Conservation (phyloP, 2,888 invertebrate genomes). For the Mythimna impura region DNA sequence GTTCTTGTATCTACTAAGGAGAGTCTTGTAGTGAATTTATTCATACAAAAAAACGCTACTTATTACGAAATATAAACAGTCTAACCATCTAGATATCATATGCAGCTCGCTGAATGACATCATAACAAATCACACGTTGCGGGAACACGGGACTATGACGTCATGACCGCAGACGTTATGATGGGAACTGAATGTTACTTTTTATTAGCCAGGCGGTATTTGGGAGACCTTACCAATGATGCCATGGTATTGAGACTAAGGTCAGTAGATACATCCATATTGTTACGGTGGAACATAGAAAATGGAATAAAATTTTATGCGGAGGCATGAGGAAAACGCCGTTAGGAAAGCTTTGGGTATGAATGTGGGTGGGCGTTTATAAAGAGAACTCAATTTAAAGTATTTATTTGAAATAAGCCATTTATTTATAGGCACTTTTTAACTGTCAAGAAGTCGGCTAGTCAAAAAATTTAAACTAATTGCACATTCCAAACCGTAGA, state of each 20-base stretch:
- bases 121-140: constrained; percentile 16
- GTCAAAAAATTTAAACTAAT: no score
- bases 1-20: no score
- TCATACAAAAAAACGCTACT: neutral
- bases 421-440: no score
- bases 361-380: neutral
- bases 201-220: constrained; percentile 47
- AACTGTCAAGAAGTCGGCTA: no score
- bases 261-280: constrained; percentile 14
- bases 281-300: neutral
- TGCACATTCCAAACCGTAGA: no score
- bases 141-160: constrained; percentile 39
- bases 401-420: no score
- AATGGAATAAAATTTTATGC: neutral
- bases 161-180: constrained; percentile 44
- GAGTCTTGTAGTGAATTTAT: no score
- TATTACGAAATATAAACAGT: neutral
- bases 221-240: constrained; percentile 35
- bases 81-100: neutral
- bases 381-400: no score
- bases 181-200: constrained; percentile 40
- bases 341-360: neutral
- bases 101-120: constrained; percentile 1
- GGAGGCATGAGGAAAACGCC: neutral
- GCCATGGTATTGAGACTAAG: constrained; percentile 31